Evolutionary conservation across 2,113 vertebrate species (phyloP), one percentile per base, ranked within the genome.

Genomic region (Gallinago jamesoni): DNA sequence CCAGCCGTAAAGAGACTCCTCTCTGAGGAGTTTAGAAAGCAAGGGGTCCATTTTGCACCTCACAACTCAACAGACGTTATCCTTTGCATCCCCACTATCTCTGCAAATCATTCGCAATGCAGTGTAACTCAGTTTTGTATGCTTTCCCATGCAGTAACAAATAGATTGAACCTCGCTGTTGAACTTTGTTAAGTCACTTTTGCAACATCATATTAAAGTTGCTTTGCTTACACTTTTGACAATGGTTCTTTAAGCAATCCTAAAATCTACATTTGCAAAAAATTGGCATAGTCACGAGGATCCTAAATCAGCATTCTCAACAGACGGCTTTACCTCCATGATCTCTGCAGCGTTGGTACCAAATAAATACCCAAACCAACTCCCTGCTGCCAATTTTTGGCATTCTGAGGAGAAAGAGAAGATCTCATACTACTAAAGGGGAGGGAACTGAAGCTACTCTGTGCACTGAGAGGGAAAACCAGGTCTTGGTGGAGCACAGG

Each of bases 341-440:
- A 19, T 39, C 25, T 55, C 23, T 28, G n/a, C 60, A n/a, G 9
- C 0, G 31, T 12, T 77, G 59, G n/a, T 22, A 66, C 15, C 8
- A 31, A 89, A 82, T 25, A 66, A 62, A 87, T 4, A 48, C 22
- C 64, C 28, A 45, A 57, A 33, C 1, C 1, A 11, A 28, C 14
- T 45, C 12, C 1, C 18, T 6, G 53, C 47, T 48, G 39, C 27
- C 33, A 12, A 2, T 27, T 52, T 35, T 28, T n/a, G 25, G 33
- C 28, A 35, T 2, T 13, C 62, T 41, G n/a, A 73, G 22, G 55
- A 20, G 16, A 90, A 21, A 14, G 5, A 14, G 7, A 30, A 45
- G 14, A 5, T 39, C 13, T 80, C 4, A 0, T 14, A 6, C 7
- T 19, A n/a, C 15, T 9, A 3, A 22, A 31, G 31, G 2, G 2